These are phyloP conservation scores for Temnothorax curvispinosus DNA, from an alignment of 1,140 invertebrate genomes.

Conservation along the genomic window DNA sequence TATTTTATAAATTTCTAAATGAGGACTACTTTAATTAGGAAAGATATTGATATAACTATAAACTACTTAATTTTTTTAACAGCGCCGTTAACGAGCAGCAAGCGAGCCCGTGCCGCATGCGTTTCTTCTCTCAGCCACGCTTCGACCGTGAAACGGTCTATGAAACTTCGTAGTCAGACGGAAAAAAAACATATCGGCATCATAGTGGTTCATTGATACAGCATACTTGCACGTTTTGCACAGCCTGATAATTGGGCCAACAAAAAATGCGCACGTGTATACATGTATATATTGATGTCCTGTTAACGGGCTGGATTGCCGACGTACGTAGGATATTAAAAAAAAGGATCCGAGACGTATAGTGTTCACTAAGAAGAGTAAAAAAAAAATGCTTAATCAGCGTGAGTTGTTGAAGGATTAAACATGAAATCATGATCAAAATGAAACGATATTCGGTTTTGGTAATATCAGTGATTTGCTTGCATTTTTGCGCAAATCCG, in stretches of 20 bases:
- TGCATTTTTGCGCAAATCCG: not conserved
- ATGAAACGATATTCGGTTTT: not conserved
- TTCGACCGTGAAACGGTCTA: not conserved
- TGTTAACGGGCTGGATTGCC: not conserved
- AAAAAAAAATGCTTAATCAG: slow-evolving; percentile 12
- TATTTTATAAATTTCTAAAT: not conserved
- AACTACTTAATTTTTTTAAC: slow-evolving; percentile 7
- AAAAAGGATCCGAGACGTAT: not conserved
- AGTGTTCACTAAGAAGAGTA: not conserved
- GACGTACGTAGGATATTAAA: not conserved
- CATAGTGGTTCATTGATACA: not conserved
- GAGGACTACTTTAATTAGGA: not conserved
- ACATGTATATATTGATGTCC: not conserved
- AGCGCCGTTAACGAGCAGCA: not conserved
- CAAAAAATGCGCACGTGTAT: not conserved
- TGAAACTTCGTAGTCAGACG: not conserved
- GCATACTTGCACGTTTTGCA: not conserved
- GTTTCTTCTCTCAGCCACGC: slow-evolving; percentile 1
- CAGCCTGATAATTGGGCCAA: not conserved
- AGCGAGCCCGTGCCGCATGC: not conserved
- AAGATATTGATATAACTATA: not conserved
- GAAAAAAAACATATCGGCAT: not conserved
- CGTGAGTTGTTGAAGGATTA: not conserved
- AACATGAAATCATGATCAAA: not conserved
- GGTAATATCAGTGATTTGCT: not conserved